Evolutionary conservation across 2,888 invertebrate genomes (phyloP), one percentile per base, ranked within the genome.

Genomic region (Arrhopalites spinosus): DNA sequence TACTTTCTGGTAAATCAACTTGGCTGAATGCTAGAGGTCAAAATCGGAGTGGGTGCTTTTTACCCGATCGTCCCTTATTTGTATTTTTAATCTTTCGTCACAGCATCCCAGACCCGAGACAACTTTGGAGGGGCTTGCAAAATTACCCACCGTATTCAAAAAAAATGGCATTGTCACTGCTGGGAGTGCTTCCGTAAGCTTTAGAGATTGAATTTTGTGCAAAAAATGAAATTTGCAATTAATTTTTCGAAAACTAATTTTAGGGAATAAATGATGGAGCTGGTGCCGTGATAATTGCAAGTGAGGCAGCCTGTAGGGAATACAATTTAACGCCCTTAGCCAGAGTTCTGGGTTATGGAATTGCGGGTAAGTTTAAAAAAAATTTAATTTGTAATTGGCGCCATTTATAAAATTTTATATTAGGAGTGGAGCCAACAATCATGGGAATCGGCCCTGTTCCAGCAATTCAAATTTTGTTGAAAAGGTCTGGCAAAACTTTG

Each of bases 231-330:
- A n/a, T n/a, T n/a, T n/a, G n/a, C n/a, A n/a, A n/a, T n/a, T n/a
- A n/a, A 45, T 15, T 45, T 45, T 11, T 15, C 47, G 8, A 45
- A 45, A 11, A 45, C 15, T 45, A 45, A 45, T 45, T 45, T 15
- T 84, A 95, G 94, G 98, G 98, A 79, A 92, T 99, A 83, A 93
- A 93, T 84, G 99, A 99, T 87, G 99, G 99, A n/a, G 98, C 98
- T 0, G 95, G 93, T 2, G 93, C 96, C 29, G 87, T 99, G 1
- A 88, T 99, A 20, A 85, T 99, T 69, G 97, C 98, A 47, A 93
- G 92, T 83, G 98, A 98, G 86, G 93, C 91, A 77, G 95, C 96
- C 0, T 89, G 94, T 0, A 92, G 93, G 84, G 86, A 91, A 82
- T 88, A 92, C 84, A 91, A 90, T 81, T 88, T 98, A 68, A 94